Percentiles rank a stretch among this genome's conserved stretches.
phyloP scores from a whole-genome alignment of 2,113 vertebrate species.

The Halcyon malimbica region DNA sequence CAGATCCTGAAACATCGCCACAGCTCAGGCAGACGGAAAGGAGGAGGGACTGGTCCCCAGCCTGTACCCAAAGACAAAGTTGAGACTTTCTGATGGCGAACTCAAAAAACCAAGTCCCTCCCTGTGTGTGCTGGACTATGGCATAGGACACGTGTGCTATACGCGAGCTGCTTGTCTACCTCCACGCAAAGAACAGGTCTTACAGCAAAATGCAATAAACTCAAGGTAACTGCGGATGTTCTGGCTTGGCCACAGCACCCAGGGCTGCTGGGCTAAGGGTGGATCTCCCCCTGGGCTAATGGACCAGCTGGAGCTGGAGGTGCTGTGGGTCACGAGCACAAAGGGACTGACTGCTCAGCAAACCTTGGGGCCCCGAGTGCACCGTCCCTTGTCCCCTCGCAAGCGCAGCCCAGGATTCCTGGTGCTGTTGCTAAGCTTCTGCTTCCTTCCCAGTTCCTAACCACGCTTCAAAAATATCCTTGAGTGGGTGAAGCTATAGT shows the following conservation, averaged over 20 bases:
- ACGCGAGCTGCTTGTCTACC: neutral
- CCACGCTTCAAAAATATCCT: neutral
- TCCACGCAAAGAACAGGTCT: neutral
- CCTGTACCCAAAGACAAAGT: neutral
- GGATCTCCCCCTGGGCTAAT: neutral
- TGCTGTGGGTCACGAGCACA: fast-evolving
- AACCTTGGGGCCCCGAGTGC: fast-evolving
- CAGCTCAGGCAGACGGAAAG: neutral
- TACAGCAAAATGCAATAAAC: neutral
- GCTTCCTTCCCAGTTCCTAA: neutral
- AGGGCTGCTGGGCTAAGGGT: neutral
- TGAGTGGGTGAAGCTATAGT: neutral
- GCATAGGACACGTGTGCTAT: fast-evolving
- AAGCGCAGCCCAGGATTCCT: neutral
- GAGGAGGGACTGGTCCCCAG: no score
- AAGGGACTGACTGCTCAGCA: fast-evolving
- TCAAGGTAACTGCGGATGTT: neutral
- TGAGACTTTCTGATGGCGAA: neutral
- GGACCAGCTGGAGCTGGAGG: neutral
- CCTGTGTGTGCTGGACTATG: neutral
- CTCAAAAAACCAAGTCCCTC: neutral
- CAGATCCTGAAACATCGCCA: neutral
- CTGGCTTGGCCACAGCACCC: neutral
- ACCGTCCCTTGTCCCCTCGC: neutral
- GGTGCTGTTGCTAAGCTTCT: neutral